Percentiles rank a stretch among this genome's conserved stretches.
These are phyloP conservation scores for Rhodinocichla rosea DNA, from an alignment of 2,113 vertebrate genomes.

Conservation along the genomic window DNA sequence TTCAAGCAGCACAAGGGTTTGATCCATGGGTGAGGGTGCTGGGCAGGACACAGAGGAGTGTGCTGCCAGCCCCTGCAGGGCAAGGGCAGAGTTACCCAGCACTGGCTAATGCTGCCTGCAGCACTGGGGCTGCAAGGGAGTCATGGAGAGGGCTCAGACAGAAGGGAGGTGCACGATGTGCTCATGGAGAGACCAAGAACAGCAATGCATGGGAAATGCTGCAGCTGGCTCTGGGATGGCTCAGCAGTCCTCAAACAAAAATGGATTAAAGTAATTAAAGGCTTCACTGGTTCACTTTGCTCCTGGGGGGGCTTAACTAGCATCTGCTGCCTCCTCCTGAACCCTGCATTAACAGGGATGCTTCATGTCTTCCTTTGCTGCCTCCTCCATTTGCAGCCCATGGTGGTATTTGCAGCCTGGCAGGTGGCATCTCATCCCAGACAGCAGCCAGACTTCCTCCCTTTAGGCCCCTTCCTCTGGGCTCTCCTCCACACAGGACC, in stretches of 20 bases:
- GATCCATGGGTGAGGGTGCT: not conserved
- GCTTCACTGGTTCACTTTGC: not conserved
- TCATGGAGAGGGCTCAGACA: not conserved
- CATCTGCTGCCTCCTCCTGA: not conserved
- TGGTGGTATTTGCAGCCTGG: not conserved
- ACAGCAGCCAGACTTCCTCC: not conserved
- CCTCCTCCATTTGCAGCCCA: not conserved
- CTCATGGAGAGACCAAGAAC: not conserved
- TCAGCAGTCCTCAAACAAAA: not conserved
- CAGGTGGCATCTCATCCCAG: not conserved
- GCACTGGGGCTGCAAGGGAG: not conserved
- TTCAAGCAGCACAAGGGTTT: not conserved
- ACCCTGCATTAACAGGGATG: not conserved
- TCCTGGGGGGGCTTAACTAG: not conserved
- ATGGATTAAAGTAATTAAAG: conserved; percentile 40
- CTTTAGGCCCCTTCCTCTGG: not conserved
- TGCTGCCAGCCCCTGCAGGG: not conserved
- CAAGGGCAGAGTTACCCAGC: not conserved
- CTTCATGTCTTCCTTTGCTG: not conserved
- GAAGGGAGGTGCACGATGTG: accelerated
- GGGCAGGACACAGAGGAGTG: not conserved
- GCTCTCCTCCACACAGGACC: accelerated
- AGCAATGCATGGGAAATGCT: not conserved
- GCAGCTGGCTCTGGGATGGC: not conserved
- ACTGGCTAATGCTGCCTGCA: not conserved